Percentiles rank a stretch among this genome's conserved stretches.
Evolutionary conservation across 2,888 invertebrate species (phyloP).

Genomic region (Eumerus sabulonum): DNA sequence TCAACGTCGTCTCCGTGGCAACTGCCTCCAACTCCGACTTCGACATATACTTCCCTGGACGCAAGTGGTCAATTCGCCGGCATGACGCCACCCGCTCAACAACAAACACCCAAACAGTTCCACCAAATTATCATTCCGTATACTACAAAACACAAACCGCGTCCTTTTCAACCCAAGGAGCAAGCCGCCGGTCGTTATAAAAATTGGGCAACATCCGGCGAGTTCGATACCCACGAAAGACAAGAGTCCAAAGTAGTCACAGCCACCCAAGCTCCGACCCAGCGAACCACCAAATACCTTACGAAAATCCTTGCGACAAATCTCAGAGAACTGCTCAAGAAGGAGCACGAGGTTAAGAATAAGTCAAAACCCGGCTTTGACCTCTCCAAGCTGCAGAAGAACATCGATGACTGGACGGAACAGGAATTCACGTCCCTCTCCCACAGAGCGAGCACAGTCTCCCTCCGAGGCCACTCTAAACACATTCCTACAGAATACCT

Average conservation of each 20-base stretch:
- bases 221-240: constrained; percentile 80
- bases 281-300: constrained; percentile 75
- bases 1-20: constrained; percentile 69
- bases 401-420: constrained; percentile 91
- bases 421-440: constrained; percentile 83
- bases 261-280: constrained; percentile 74
- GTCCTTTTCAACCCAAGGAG: constrained; percentile 79
- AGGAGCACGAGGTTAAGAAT: constrained; percentile 76
- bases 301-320: constrained; percentile 79
- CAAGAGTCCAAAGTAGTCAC: constrained; percentile 79
- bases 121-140: constrained; percentile 92
- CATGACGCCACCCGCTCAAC: constrained; percentile 74
- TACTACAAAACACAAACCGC: constrained; percentile 82
- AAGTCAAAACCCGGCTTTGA: constrained; percentile 81
- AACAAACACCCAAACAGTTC: constrained; percentile 80
- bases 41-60: constrained; percentile 76
- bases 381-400: constrained; percentile 87
- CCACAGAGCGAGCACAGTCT: constrained; percentile 80
- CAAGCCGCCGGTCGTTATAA: constrained; percentile 71
- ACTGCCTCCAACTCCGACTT: constrained; percentile 74
- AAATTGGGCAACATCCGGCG: constrained; percentile 74
- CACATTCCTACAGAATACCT: constrained; percentile 89
- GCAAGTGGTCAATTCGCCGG: constrained; percentile 76
- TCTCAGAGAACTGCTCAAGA: constrained; percentile 80
- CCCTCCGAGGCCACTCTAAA: constrained; percentile 84